These are phyloP conservation scores for Prenolepis imparis DNA, from an alignment of 2,888 invertebrate species.

Conservation along the genomic window DNA sequence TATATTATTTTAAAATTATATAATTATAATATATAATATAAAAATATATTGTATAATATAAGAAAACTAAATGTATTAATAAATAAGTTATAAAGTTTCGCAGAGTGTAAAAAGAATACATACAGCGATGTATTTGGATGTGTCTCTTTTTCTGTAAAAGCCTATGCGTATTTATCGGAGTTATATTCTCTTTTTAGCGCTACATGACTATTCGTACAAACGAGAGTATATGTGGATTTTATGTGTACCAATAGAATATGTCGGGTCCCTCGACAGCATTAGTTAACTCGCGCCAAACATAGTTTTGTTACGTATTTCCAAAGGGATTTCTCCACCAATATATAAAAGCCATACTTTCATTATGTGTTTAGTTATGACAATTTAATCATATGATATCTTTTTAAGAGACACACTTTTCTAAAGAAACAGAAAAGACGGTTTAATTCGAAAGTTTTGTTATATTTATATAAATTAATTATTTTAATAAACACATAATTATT, in stretches of 20 bases:
- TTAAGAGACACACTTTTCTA: background rate
- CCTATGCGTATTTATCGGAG: background rate
- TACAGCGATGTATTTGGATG: background rate
- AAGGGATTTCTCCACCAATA: background rate
- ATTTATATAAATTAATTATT: background rate
- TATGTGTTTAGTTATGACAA: background rate
- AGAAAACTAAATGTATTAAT: too few relatives aligned
- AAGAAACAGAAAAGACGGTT: background rate
- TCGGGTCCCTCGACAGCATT: constrained; percentile 8
- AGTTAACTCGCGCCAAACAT: background rate
- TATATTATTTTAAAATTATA: too few relatives aligned
- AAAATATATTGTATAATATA: too few relatives aligned
- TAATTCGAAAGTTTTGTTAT: background rate
- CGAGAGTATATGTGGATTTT: constrained; percentile 1
- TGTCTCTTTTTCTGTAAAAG: constrained; percentile 19
- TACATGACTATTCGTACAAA: background rate
- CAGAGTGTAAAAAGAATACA: too few relatives aligned
- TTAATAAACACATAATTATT: too few relatives aligned
- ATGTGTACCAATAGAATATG: background rate
- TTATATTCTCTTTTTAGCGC: constrained; percentile 7
- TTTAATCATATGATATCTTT: background rate
- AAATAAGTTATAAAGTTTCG: too few relatives aligned
- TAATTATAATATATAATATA: too few relatives aligned
- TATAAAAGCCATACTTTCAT: background rate
- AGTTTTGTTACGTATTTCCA: constrained; percentile 13